Base-by-base conservation (phyloP, 2,888 invertebrate genomes). In the Criorhina ranunculi region DNA sequence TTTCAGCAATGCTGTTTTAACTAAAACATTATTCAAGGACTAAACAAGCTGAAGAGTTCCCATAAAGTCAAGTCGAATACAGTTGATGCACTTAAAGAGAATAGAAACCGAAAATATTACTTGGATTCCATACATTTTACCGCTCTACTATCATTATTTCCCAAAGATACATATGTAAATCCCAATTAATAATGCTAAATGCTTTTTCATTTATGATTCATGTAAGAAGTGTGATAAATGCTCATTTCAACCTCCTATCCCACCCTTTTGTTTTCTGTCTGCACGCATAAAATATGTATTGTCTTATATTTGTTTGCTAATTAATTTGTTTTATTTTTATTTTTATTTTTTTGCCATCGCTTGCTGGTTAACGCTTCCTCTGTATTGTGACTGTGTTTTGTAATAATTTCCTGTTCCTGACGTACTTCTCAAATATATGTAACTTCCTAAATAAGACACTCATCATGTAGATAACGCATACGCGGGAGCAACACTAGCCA, bases 401-500 rank as follows among this genome's bases (percentile, higher is more conserved):
- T 57, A 12, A 55, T 29, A 57, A 79, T 70, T 44, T 79, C 55
- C 44, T 77, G 40, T 70, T 57, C 15, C 24, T 55, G 53, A 53
- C 9, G 55, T 67, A 57, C 24, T 67, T 44, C 33, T 51, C 11
- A 53, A 78, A 70, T 37, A 55, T 64, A 75, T 77, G 67, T 75
- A 40, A 78, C 49, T 77, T 86, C 78, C 67, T 75, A 87, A 75
- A 83, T 76, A 67, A 89, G 88, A 89, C 86, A 88, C 88, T 87
- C 88, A 88, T 81, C 88, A 88, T 87, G 83, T 88, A 82, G 89
- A 88, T 86, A 88, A 88, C 77, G 86, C 88, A 60, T 87, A 87
- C 67, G 88, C 90, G 69, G 90, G 91, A 87, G 91, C 92, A 86
- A 98, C 98, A 62, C 93, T 98, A 88, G 96, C 98, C 67, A 98